phyloP scores from a whole-genome alignment of 2,113 vertebrate species.

The Origma solitaria region DNA sequence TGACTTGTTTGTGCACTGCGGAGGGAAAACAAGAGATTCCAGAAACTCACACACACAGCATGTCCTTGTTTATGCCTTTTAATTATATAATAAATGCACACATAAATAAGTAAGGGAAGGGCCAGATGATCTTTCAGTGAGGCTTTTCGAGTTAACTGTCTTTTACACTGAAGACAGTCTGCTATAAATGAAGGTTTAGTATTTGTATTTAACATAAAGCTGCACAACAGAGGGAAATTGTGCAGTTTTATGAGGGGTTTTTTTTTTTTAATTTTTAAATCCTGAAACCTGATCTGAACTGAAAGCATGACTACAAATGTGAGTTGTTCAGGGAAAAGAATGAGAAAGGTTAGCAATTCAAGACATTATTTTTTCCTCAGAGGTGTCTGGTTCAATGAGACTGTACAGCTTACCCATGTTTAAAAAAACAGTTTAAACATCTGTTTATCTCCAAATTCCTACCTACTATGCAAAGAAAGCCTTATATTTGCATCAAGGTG shows the following conservation, averaged over 20 bases:
- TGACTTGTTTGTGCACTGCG: conserved; percentile 63
- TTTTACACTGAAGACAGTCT: not conserved
- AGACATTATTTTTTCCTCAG: not conserved
- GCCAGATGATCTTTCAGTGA: not conserved
- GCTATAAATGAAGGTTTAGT: not conserved
- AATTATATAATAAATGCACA: not conserved
- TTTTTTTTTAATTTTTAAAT: not conserved
- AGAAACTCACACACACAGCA: conserved; percentile 32
- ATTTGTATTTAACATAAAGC: not conserved
- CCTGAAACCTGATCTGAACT: not conserved
- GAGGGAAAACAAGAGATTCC: conserved; percentile 51
- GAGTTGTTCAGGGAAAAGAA: not conserved
- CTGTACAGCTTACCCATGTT: not conserved
- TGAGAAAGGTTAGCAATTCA: not conserved
- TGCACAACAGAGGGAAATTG: not conserved
- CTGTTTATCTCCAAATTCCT: not conserved
- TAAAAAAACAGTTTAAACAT: not conserved
- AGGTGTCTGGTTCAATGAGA: not conserved
- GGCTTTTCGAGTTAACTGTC: not conserved
- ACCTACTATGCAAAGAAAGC: not conserved
- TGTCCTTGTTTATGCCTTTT: conserved; percentile 29
- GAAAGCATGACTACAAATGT: not conserved
- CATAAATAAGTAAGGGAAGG: conserved; percentile 11
- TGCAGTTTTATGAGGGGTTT: not conserved
- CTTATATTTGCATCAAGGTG: not conserved